Evolutionary conservation across 2,888 invertebrate genomes (phyloP).

Genomic region (Pomacea canaliculata): DNA sequence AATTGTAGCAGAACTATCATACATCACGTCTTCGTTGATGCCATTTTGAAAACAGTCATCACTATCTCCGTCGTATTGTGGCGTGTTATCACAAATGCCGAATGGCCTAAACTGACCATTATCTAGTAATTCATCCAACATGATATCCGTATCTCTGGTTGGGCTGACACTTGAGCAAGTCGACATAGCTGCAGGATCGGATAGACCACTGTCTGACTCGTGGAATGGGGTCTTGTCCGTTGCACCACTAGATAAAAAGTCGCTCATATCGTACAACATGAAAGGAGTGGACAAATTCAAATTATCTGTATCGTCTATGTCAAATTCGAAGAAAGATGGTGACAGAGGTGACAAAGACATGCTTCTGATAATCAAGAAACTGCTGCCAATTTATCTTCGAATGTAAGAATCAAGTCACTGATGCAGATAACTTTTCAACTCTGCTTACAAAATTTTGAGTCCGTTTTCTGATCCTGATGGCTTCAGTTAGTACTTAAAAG

Average conservation of each 20-base stretch:
- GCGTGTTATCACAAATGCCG: neutral
- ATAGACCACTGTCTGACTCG: constrained; percentile 54
- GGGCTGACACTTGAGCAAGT: constrained; percentile 3
- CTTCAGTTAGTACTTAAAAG: too few relatives aligned
- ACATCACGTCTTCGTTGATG: too few relatives aligned
- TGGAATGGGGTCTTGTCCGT: constrained; percentile 48
- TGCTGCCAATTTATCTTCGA: neutral
- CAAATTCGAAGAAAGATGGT: neutral
- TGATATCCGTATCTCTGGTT: neutral
- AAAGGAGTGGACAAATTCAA: neutral
- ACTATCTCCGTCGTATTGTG: neutral
- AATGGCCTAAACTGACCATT: neutral
- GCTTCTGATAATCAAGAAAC: neutral
- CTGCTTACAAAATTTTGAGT: too few relatives aligned
- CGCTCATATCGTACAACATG: neutral
- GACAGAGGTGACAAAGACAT: neutral
- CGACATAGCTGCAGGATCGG: neutral
- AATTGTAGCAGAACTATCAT: too few relatives aligned
- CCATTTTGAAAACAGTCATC: neutral
- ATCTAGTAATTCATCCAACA: constrained; percentile 26
- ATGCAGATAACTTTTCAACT: too few relatives aligned
- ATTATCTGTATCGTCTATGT: constrained; percentile 4
- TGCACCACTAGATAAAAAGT: constrained; percentile 1
- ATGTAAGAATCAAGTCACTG: too few relatives aligned
- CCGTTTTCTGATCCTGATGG: too few relatives aligned